These are phyloP conservation scores for Eurypyga helias DNA, from an alignment of 2,113 vertebrate genomes.

Conservation along the genomic window DNA sequence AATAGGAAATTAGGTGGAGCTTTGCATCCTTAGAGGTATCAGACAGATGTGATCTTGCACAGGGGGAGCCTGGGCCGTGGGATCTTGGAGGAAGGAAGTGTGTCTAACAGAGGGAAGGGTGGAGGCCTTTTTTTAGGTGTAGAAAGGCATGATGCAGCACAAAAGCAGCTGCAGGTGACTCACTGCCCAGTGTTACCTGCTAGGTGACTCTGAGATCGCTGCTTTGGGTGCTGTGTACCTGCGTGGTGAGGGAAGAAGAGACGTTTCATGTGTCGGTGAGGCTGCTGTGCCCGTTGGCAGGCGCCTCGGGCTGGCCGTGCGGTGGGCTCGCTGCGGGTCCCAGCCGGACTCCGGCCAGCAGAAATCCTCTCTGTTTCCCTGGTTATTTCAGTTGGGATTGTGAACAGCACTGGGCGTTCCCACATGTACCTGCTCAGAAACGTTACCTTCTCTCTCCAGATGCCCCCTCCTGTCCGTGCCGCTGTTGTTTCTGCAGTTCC, in stretches of 20 bases:
- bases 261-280: background rate
- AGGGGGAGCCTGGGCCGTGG: background rate
- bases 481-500: constrained; percentile 93
- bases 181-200: background rate
- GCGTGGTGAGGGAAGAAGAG: background rate
- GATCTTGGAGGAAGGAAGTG: background rate
- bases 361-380: background rate
- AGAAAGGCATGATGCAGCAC: background rate
- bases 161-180: background rate
- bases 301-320: background rate
- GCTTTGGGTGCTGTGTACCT: background rate
- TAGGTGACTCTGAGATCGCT: background rate
- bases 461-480: constrained; percentile 89
- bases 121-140: background rate
- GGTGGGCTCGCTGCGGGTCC: background rate
- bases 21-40: background rate
- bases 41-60: background rate
- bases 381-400: fast-evolving
- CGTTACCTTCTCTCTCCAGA: constrained; percentile 62
- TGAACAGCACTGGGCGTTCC: background rate
- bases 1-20: background rate
- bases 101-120: background rate
- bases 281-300: background rate
- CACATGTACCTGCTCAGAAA: background rate
- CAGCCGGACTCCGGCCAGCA: background rate